Evolutionary conservation across 2,113 vertebrate genomes (phyloP).

Genomic region (Cardinalis cardinalis): DNA sequence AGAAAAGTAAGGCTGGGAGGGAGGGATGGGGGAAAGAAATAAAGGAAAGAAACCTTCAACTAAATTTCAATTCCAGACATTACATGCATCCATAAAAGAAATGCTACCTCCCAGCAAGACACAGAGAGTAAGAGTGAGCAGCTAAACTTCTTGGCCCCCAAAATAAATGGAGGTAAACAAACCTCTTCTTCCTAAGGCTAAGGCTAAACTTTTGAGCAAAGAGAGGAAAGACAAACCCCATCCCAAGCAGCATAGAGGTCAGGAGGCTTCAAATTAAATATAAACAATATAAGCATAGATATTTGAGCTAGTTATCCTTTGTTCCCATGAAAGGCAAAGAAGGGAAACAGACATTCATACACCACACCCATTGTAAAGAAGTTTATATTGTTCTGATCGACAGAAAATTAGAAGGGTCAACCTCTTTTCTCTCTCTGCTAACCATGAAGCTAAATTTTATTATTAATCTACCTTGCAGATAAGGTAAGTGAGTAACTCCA

Average conservation of each 20-base stretch:
- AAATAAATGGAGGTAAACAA: neutral
- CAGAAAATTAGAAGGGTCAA: neutral
- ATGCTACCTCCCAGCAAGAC: conserved; percentile 13
- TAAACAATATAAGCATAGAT: neutral
- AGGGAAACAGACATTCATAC: neutral
- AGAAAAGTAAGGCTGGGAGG: neutral
- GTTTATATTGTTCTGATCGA: neutral
- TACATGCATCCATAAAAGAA: conserved; percentile 7
- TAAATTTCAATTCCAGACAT: conserved; percentile 47
- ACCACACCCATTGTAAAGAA: neutral
- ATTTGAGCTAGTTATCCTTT: neutral
- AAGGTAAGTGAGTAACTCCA: neutral
- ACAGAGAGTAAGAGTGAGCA: neutral
- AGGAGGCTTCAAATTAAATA: neutral
- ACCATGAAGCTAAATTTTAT: neutral
- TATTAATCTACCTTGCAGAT: neutral
- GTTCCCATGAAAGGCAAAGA: neutral
- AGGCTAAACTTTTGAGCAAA: neutral
- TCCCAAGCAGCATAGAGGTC: neutral
- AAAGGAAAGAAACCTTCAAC: neutral
- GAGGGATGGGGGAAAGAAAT: neutral
- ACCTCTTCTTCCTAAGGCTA: neutral
- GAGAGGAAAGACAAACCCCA: neutral
- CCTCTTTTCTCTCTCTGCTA: neutral
- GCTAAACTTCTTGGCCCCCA: neutral